Percentiles rank a stretch among this genome's conserved stretches.
These are phyloP conservation scores for Carduelis carduelis DNA, from an alignment of 2,797 vertebrate species.

Conservation along the genomic window DNA sequence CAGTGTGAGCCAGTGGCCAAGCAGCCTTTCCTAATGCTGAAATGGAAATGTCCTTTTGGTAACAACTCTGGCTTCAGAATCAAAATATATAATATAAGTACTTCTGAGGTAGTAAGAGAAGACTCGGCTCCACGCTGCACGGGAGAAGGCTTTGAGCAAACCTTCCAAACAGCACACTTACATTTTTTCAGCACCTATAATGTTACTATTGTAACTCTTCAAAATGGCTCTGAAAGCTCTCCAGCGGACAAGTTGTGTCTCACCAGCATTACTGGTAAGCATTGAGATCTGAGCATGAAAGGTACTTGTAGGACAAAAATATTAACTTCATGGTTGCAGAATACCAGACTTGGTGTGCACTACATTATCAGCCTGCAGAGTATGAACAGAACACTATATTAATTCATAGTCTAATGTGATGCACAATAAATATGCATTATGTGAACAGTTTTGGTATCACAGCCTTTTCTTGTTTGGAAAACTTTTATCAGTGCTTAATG, in stretches of 20 bases:
- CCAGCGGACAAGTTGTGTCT: neutral
- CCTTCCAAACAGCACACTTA: neutral
- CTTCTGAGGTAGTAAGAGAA: neutral
- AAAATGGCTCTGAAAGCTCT: conserved; percentile 5
- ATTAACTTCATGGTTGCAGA: neutral
- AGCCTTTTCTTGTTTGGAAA: neutral
- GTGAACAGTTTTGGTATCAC: neutral
- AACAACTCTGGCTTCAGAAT: conserved; percentile 46
- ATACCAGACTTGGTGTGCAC: neutral
- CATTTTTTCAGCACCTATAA: conserved; percentile 67
- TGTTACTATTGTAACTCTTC: conserved; percentile 57
- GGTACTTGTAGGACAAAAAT: neutral
- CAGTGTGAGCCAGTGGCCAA: conserved; percentile 44
- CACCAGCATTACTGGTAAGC: conserved; percentile 74
- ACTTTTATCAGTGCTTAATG: neutral
- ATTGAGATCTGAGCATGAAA: neutral
- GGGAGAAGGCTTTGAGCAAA: neutral
- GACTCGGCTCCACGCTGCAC: neutral
- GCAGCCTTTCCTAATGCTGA: conserved; percentile 47
- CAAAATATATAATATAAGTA: neutral
- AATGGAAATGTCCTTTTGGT: conserved; percentile 70
- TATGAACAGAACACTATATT: neutral
- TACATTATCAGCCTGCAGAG: neutral
- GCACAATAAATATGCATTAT: neutral
- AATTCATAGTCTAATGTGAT: neutral